Percentiles rank a stretch among this genome's conserved stretches.
Evolutionary conservation across 2,888 invertebrate species (phyloP).

Genomic region (Encarsia formosa): DNA sequence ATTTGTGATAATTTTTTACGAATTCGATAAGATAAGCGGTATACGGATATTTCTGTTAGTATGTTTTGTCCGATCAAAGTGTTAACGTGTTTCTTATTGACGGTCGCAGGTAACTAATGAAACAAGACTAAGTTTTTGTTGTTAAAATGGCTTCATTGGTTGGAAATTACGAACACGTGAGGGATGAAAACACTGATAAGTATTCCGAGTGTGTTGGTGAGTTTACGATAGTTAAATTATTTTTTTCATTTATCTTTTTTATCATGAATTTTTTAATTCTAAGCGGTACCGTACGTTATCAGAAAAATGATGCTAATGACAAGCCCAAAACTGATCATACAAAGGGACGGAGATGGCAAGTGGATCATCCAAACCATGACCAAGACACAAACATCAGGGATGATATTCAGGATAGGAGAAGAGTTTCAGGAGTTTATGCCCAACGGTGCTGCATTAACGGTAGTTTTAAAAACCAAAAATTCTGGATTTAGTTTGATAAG

Average conservation of each 20-base stretch:
- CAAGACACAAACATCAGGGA: constrained; percentile 55
- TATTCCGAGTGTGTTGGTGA: constrained; percentile 63
- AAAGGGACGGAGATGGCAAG: constrained; percentile 52
- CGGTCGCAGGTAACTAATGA: background rate
- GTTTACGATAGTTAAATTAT: constrained; percentile 35
- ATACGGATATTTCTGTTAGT: no score
- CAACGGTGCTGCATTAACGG: constrained; percentile 54
- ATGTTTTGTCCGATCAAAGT: no score
- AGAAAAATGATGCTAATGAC: constrained; percentile 63
- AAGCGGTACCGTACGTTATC: constrained; percentile 64
- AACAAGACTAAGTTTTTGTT: background rate
- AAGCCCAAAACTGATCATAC: constrained; percentile 60
- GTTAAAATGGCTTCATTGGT: constrained; percentile 58
- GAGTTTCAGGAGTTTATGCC: constrained; percentile 68
- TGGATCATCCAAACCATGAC: constrained; percentile 61
- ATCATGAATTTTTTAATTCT: constrained; percentile 18
- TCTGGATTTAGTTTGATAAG: no score
- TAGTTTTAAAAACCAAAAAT: no score
- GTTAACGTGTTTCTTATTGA: no score
- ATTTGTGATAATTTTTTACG: no score
- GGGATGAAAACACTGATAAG: constrained; percentile 64
- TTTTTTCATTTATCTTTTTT: background rate
- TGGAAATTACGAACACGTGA: constrained; percentile 63
- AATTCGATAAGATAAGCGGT: no score
- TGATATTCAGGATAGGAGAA: constrained; percentile 58